These are phyloP conservation scores for Ceyx cyanopectus DNA, from an alignment of 2,113 vertebrate genomes.

Conservation along the genomic window DNA sequence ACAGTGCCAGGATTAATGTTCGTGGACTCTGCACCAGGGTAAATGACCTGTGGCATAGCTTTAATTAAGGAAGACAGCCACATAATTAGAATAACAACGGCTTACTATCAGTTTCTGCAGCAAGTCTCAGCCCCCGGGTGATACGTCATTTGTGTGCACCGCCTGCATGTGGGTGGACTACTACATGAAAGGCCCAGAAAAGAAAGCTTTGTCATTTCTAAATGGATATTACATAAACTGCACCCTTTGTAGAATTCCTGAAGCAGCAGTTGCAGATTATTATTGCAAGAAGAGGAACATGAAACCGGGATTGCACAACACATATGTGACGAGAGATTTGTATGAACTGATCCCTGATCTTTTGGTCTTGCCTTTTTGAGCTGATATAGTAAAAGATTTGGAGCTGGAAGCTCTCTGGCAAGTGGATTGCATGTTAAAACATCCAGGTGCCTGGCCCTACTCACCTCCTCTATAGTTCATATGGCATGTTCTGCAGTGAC, in stretches of 20 bases:
- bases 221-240: conserved; percentile 61
- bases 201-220: conserved; percentile 66
- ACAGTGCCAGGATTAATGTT: conserved; percentile 51
- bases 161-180: conserved; percentile 62
- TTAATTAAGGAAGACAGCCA: conserved; percentile 64
- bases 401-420: background rate
- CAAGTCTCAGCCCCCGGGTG: conserved; percentile 28
- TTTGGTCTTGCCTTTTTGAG: background rate
- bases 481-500: background rate
- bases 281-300: conserved; percentile 39
- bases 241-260: conserved; percentile 54
- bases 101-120: conserved; percentile 62
- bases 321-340: background rate
- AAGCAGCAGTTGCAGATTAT: conserved; percentile 51
- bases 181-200: conserved; percentile 65
- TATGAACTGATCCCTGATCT: background rate
- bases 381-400: conserved; percentile 18
- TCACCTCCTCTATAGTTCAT: background rate
- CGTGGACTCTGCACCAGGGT: conserved; percentile 14
- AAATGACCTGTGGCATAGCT: conserved; percentile 67
- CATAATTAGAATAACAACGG: conserved; percentile 57
- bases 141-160: conserved; percentile 49
- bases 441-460: background rate
- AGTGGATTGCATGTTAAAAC: background rate
- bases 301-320: conserved; percentile 47